Evolutionary conservation across 2,797 vertebrate species (phyloP).

Genomic region (Thripadectes ignobilis): DNA sequence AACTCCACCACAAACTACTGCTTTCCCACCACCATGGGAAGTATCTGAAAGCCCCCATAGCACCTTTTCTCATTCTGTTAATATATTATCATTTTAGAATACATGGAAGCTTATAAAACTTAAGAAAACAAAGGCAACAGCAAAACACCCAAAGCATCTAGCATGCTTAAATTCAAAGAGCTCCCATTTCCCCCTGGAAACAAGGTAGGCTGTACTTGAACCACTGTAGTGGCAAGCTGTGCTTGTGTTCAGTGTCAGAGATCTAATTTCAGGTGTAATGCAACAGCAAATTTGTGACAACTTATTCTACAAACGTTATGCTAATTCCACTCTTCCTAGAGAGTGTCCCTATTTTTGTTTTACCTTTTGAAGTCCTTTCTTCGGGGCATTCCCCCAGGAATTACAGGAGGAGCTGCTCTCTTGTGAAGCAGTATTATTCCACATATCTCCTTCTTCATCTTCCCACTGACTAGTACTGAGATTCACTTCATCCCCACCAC

Average conservation of each 20-base stretch:
- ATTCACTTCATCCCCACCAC: conserved; percentile 88
- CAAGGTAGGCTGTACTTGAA: neutral
- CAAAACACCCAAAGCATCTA: neutral
- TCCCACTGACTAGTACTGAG: conserved; percentile 91
- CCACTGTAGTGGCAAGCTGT: conserved; percentile 7
- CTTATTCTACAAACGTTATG: neutral
- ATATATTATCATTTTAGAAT: neutral
- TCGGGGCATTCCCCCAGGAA: conserved; percentile 93
- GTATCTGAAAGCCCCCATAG: neutral
- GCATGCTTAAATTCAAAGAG: neutral
- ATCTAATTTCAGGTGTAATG: neutral
- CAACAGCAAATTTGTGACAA: neutral
- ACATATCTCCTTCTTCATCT: conserved; percentile 92
- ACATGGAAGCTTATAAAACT: neutral
- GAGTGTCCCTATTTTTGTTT: neutral
- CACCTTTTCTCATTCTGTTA: neutral
- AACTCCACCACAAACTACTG: neutral
- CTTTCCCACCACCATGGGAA: neutral
- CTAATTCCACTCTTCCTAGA: neutral
- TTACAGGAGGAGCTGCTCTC: conserved; percentile 92
- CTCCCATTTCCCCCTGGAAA: neutral
- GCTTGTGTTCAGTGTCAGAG: neutral
- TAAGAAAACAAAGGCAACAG: neutral
- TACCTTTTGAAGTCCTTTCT: conserved; percentile 93
- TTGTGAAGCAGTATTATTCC: conserved; percentile 93